Base-by-base conservation (phyloP, 2,113 vertebrate species). In the Anhinga rufa region DNA sequence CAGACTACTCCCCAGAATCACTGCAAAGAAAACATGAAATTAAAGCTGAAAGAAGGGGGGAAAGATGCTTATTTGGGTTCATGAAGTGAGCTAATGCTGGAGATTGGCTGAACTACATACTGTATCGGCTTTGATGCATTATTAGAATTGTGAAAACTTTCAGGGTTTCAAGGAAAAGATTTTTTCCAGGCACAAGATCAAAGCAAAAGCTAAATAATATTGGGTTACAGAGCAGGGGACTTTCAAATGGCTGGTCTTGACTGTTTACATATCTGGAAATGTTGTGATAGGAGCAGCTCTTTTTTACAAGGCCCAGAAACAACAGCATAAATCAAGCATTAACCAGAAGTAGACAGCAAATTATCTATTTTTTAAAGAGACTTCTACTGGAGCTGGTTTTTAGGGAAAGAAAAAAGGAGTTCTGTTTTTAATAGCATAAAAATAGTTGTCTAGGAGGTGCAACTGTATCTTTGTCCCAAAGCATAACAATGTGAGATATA, bases 141-240 rank as follows among this genome's bases (percentile, higher is more conserved):
- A 88, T 95, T 79, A 36, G 61, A 96, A 86, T 68, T 80, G 62
- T 82, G 95, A 95, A 84, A 96, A 92, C 93, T 95, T 90, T 91
- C 80, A 72, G 84, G 70, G 79, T 93, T 97, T 97, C 96, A 96
- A 97, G 96, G 94, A 97, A 96, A 90, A 97, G 81, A 93, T 81
- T 92, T 95, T 96, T 97, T 96, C 96, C 96, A 97, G 96, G 94
- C 82, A 0, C 14, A 72, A 97, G 97, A 97, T 97, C 96, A 98
- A 98, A 98, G 97, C 44, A 93, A 83, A 46, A 69, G 52, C 69
- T 83, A 96, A 97, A 96, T 95, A 96, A 86, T 95, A 93, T 72
- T 91, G 88, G 55, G 77, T 92, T 96, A 95, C 91, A 87, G 87
- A 94, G 85, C 94, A 90, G 92, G 86, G 80, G 86, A 70, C 90